Conservation (phyloP, 2,888 invertebrate genomes). For the Arctia plantaginis region DNA sequence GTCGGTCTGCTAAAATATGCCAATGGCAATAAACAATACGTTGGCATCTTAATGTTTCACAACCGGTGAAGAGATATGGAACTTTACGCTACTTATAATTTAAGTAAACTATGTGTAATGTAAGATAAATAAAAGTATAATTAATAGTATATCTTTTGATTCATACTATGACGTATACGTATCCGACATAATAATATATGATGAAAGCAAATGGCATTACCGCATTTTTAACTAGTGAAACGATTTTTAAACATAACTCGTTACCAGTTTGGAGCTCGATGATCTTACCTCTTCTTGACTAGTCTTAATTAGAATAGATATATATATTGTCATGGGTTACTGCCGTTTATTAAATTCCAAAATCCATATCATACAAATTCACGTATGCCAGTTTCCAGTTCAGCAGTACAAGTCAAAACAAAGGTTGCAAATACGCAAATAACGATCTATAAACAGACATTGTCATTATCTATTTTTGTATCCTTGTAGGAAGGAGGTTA, state of each 20-base stretch:
- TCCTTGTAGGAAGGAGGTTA: not conserved
- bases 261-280: not conserved
- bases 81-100: constrained; percentile 32
- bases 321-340: not conserved
- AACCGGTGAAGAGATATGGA: constrained; percentile 41
- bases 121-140: constrained; percentile 21
- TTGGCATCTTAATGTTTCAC: constrained; percentile 60
- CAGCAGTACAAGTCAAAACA: too few species aligned
- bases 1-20: constrained; percentile 69
- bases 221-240: not conserved
- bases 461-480: not conserved
- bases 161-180: not conserved
- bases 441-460: not conserved
- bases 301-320: not conserved
- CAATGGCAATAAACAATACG: constrained; percentile 72
- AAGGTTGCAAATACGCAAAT: not conserved
- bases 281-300: not conserved
- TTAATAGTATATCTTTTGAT: constrained; percentile 1
- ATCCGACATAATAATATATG: too few species aligned
- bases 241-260: not conserved
- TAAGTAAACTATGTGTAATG: constrained; percentile 10
- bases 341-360: too few species aligned
- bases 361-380: too few species aligned
- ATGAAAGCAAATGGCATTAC: not conserved
- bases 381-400: too few species aligned